phyloP scores from a whole-genome alignment of 2,113 vertebrate species.

The Antechinus stuartii region DNA sequence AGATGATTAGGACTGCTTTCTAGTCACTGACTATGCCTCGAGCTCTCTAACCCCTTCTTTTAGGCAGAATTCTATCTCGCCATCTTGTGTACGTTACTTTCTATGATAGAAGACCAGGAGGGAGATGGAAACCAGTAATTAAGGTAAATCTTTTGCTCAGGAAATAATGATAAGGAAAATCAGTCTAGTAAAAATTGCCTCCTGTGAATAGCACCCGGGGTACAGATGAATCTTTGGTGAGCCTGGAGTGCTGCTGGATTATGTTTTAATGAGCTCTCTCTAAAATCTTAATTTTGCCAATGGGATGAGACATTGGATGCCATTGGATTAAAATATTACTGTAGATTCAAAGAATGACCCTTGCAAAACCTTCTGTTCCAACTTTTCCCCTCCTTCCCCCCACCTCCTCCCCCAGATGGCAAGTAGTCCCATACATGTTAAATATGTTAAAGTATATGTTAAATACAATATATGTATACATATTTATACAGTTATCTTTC shows the following conservation, averaged over 20 bases:
- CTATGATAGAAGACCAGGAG: not conserved
- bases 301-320: not conserved
- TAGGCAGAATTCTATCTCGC: not conserved
- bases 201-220: not conserved
- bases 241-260: not conserved
- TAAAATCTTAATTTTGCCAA: not conserved
- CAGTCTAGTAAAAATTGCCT: not conserved
- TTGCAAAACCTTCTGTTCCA: no score
- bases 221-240: not conserved
- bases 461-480: no score
- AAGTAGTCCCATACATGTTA: no score
- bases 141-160: not conserved
- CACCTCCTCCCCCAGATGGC: no score
- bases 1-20: not conserved
- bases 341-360: not conserved
- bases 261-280: not conserved
- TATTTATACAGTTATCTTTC: no score
- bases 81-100: not conserved
- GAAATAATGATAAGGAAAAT: not conserved
- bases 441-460: no score
- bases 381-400: no score
- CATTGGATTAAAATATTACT: not conserved
- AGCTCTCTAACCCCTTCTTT: not conserved
- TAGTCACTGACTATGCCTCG: not conserved
- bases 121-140: not conserved